These are phyloP conservation scores for Eremobia ochroleuca DNA, from an alignment of 2,888 invertebrate genomes.

Conservation along the genomic window DNA sequence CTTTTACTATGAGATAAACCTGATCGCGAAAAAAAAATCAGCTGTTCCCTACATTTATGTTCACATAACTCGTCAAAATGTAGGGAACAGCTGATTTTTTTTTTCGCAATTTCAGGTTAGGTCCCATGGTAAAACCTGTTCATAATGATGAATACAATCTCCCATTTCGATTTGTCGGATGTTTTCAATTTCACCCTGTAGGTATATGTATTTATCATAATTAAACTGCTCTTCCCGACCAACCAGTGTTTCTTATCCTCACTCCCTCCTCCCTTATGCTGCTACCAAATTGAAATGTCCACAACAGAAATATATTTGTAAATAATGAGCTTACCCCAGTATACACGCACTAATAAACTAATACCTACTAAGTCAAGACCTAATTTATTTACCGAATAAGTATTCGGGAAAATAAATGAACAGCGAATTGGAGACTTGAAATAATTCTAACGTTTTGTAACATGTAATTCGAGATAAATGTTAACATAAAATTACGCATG, in stretches of 20 bases:
- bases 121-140: too few species aligned
- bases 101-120: too few species aligned
- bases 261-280: too few species aligned
- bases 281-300: constrained; percentile 14
- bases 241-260: neutral
- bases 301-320: constrained; percentile 16
- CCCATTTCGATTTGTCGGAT: too few species aligned
- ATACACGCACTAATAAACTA: constrained; percentile 38
- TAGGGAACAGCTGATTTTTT: too few species aligned
- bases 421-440: neutral
- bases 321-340: constrained; percentile 36
- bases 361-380: constrained; percentile 18
- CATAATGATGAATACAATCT: too few species aligned
- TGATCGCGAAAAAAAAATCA: too few species aligned
- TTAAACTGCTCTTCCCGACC: neutral
- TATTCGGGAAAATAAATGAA: constrained; percentile 12
- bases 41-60: too few species aligned
- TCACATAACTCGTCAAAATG: too few species aligned
- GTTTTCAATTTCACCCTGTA: too few species aligned
- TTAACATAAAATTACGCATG: neutral
- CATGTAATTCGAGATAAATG: neutral
- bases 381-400: constrained; percentile 5
- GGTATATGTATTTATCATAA: neutral
- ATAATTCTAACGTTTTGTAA: neutral
- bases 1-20: too few species aligned